Evolutionary conservation across 2,113 vertebrate genomes (phyloP).

Genomic region (Anarhynchus alexandrinus): DNA sequence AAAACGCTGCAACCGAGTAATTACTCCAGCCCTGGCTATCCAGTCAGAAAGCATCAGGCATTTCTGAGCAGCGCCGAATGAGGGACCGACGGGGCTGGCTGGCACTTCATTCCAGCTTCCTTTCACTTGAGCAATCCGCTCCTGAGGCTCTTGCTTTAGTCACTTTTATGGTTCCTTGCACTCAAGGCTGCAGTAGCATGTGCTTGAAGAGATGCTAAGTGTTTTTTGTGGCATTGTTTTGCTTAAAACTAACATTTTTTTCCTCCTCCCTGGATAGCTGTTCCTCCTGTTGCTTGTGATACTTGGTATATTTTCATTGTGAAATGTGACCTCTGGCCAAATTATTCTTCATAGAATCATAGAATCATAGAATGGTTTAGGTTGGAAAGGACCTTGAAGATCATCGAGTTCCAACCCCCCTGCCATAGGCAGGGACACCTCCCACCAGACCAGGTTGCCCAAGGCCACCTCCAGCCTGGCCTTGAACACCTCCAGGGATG

Average conservation of each 20-base stretch:
- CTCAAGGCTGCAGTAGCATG: neutral
- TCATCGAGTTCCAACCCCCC: no score
- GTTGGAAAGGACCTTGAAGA: no score
- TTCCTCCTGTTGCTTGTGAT: neutral
- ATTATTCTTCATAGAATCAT: neutral
- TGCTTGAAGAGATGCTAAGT: conserved; percentile 2
- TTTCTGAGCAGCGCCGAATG: neutral
- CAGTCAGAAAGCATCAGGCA: conserved; percentile 59
- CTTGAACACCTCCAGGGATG: no score
- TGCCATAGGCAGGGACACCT: no score
- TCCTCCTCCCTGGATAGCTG: neutral
- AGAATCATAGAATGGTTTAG: no score
- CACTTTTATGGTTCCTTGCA: neutral
- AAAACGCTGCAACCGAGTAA: neutral
- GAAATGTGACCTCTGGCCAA: neutral
- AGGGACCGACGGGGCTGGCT: neutral
- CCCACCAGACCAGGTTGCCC: no score
- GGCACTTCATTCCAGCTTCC: conserved; percentile 46
- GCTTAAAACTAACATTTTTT: neutral
- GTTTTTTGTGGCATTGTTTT: neutral
- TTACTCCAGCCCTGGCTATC: conserved; percentile 2
- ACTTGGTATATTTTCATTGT: neutral
- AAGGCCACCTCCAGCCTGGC: no score
- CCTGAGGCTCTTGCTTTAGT: neutral
- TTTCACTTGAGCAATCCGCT: conserved; percentile 46